Conservation (phyloP, 2,797 vertebrate species). For the Enoplosus armatus region DNA sequence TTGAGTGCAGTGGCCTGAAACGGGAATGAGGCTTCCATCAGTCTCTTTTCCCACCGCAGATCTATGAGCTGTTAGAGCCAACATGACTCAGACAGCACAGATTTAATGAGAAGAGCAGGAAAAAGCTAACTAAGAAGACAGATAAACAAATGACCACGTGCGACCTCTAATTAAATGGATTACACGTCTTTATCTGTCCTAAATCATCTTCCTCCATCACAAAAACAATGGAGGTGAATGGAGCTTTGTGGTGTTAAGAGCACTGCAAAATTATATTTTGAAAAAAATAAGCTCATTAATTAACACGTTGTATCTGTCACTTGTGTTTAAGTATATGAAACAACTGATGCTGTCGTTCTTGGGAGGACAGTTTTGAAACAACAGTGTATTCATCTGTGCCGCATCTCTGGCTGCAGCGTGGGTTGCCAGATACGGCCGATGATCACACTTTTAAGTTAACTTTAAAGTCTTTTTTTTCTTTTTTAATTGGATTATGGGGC, state of each 20-base stretch:
- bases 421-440: neutral
- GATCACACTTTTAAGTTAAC: neutral
- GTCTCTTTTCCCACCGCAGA: constrained; percentile 28
- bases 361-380: too few species aligned
- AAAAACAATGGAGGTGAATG: too few species aligned
- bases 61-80: neutral
- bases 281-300: too few species aligned
- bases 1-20: constrained; percentile 53
- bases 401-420: too few species aligned
- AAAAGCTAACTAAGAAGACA: neutral
- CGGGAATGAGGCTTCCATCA: constrained; percentile 43
- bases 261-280: too few species aligned
- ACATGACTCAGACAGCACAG: constrained; percentile 1
- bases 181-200: too few species aligned
- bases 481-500: neutral
- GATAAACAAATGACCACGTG: neutral
- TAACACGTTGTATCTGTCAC: too few species aligned
- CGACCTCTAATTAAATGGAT: neutral
- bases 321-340: neutral
- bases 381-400: neutral
- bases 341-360: neutral
- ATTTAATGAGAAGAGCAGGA: neutral
- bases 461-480: too few species aligned
- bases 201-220: too few species aligned
- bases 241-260: too few species aligned